Base-by-base conservation (phyloP, 2,113 vertebrate genomes). In the Petrocephalus zakoni region DNA sequence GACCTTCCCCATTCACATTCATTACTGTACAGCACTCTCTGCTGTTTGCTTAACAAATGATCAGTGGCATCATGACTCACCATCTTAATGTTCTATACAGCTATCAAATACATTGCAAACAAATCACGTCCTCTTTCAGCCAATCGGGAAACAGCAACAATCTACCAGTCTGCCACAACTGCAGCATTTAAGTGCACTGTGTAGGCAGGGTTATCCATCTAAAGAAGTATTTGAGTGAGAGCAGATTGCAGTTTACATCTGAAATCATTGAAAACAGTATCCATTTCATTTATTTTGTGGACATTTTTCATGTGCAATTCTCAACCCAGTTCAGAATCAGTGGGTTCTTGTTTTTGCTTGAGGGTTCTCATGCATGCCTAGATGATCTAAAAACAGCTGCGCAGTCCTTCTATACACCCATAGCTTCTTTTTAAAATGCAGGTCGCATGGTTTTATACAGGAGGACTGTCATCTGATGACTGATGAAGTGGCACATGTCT, bases 11-110 rank as follows among this genome's bases (percentile, higher is more conserved):
- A n/a, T 87, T 61, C 86, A 51, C 2, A 49, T 47, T 47, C 46
- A 87, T 87, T 47, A 13, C 11, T 46, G 19, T 47, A 3, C 37
- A 61, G 11, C 25, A 86, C n/a, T 86, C 10, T 34, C 51, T 25
- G 47, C 0, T 53, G 0, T 55, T 86, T 34, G 51, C 17, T 34
- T 53, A 34, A 49, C 13, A 83, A 47, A 46, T 49, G 21, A n/a
- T 21, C 81, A 83, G 37, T 83, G 37, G 81, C 81, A 83, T 83
- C 19, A 49, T 83, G 81, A 83, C 81, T 83, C 81, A 83, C 78
- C 37, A 47, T 22, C 81, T 83, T 83, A 83, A 83, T 55, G 51
- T 55, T 56, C 52, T 49, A 19, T 86, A 49, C 46, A 85, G 82
- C 82, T 25, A 52, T 85, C 82, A 85, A 25, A 47, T n/a, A 51